Evolutionary conservation across 2,113 vertebrate genomes (phyloP), one percentile per base, ranked within the genome.

Genomic region (Corythornis cristatus): DNA sequence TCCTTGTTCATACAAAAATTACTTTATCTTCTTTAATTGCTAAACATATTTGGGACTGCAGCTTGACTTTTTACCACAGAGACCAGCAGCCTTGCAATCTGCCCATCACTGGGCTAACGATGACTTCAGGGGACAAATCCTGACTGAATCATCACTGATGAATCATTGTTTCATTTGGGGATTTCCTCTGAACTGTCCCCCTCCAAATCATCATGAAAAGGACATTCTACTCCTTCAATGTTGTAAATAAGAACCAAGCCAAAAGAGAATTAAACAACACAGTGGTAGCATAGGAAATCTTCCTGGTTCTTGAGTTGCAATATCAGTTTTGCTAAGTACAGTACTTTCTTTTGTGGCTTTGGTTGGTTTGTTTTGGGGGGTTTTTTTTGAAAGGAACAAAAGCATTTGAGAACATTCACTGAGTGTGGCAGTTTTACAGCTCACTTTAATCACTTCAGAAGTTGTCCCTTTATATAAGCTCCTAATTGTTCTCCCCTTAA

Each of bases 401-500:
- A 42, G 31, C 17, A 22, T 91, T 67, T 93, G 45, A 72, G n/a
- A 93, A 5, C 5, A 71, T 82, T 92, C 31, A 74, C 26, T 86
- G 46, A 56, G 31, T 80, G 33, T 77, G 72, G 57, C 46, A 86
- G 60, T 83, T 94, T 95, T 90, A 83, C 91, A 83, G 85, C 77
- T 78, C 68, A 83, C 51, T 77, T 91, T 80, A 93, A 93, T 90
- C 75, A 77, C 40, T 90, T 95, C 76, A 92, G 94, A 95, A 94
- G 88, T n/a, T 93, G 88, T 88, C 80, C 89, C 48, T 93, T 88
- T 94, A 71, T 88, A 88, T 71, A 83, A 91, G 57, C 43, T 86
- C 71, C 61, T 91, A 93, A 90, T 95, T 90, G 80, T 81, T 95
- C 83, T 93, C 48, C 86, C 92, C 76, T 91, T 87, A 29, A 95